Evolutionary conservation across 2,888 invertebrate genomes (phyloP), one percentile per base, ranked within the genome.

Genomic region (Agrotis segetum): DNA sequence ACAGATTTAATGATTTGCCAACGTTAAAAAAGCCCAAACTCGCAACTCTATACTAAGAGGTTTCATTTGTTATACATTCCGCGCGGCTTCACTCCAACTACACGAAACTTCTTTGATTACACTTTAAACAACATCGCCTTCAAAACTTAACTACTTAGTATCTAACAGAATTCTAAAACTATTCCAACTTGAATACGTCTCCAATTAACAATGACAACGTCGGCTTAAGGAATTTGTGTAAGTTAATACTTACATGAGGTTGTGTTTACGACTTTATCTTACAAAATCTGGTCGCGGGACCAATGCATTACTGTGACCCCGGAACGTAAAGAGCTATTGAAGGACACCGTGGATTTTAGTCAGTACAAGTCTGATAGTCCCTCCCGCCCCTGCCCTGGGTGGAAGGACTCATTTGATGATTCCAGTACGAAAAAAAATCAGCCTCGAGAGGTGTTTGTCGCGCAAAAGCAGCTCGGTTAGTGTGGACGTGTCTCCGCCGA

Each of bases 191-290:
- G 74, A 58, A 74, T 77, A 69, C 69, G 65, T 77, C 69, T 80
- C 64, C 71, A 79, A 79, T 79, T 79, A 80, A 76, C 80, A 80
- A 80, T 76, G 79, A 79, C 71, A 80, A 79, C 74, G 79, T 74
- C 56, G 56, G 55, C 53, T 74, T 56, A 49, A 44, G 74, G 47
- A 79, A 68, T 74, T 79, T 64, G 71, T 75, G 64, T 65, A 71
- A 77, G 17, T 65, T 71, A 47, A 61, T 50, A 55, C 59, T 71
- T 64, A 61, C 68, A 61, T 14, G 56, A 56, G 13, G 50, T 47
- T 67, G 47, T 53, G 47, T 59, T 47, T 13, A 73, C 44, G 14
- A 44, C 13, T 74, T 59, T 13, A 49, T 29, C 1, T 55, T 64
- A 64, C 11, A n/a, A 17, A 40, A 74, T 24, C 24, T 24, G 24